These are phyloP conservation scores for Austrofundulus limnaeus DNA, from an alignment of 2,113 vertebrate species.

Conservation along the genomic window DNA sequence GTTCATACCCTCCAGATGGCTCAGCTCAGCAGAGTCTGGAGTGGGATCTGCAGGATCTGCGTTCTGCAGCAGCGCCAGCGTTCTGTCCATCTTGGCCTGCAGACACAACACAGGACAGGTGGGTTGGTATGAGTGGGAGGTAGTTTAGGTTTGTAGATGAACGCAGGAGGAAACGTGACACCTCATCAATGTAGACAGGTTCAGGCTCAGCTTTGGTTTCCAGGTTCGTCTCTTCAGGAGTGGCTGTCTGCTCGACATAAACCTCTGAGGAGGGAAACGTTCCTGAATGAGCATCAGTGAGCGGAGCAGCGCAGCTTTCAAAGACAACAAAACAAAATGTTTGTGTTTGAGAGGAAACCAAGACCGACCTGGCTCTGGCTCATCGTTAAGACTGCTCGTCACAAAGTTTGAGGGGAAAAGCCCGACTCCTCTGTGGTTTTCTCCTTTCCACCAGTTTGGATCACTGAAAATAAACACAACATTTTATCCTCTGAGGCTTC, in stretches of 20 bases:
- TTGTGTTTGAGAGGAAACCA: background rate
- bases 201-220: constrained; percentile 88
- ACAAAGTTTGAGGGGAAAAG: constrained; percentile 98
- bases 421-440: constrained; percentile 94
- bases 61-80: constrained; percentile 89
- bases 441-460: constrained; percentile 98
- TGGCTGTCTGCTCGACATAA: constrained; percentile 77
- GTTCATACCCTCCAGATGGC: constrained; percentile 90
- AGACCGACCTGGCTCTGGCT: constrained; percentile 86
- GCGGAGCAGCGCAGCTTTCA: background rate
- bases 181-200: constrained; percentile 94
- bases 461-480: constrained; percentile 77
- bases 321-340: background rate
- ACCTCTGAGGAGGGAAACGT: constrained; percentile 42
- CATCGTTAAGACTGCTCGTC: constrained; percentile 86
- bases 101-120: constrained; percentile 14
- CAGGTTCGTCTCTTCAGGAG: constrained; percentile 77
- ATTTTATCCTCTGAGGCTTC: background rate
- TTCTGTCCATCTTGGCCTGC: constrained; percentile 93
- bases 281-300: background rate
- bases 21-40: constrained; percentile 86
- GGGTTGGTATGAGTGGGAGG: background rate
- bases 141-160: background rate
- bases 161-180: constrained; percentile 43
- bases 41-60: constrained; percentile 88